Conservation (phyloP, 2,888 invertebrate genomes). For the Metellina segmentata region DNA sequence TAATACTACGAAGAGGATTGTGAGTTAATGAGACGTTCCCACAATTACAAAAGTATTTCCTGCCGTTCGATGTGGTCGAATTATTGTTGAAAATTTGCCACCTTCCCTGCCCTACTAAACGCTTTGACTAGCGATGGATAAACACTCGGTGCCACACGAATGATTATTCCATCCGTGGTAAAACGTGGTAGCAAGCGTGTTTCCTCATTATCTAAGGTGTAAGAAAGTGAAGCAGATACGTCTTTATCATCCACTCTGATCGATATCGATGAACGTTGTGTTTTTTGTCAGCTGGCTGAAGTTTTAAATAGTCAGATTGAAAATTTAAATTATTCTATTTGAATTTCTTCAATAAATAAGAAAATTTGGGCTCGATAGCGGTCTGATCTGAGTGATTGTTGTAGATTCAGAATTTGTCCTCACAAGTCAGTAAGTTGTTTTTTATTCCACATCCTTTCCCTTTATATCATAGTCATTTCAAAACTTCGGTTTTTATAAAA, state of each 20-base stretch:
- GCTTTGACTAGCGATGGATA: constrained; percentile 43
- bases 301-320: constrained; percentile 1
- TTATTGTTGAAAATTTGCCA: constrained; percentile 16
- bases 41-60: constrained; percentile 15
- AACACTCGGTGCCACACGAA: constrained; percentile 13
- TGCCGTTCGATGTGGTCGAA: constrained; percentile 23
- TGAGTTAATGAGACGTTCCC: background rate
- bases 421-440: no score
- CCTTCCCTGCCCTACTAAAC: background rate
- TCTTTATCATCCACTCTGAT: background rate
- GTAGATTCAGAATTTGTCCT: no score
- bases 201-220: constrained; percentile 4
- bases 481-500: no score
- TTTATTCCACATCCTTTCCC: no score
- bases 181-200: background rate
- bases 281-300: background rate
- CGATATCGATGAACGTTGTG: background rate
- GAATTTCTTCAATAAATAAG: no score
- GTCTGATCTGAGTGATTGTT: no score
- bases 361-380: no score
- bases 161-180: background rate
- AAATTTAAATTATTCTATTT: no score
- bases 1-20: background rate
- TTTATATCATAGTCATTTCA: no score
- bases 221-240: background rate